Evolutionary conservation across 2,113 vertebrate species (phyloP).

Genomic region (Tautogolabrus adspersus): DNA sequence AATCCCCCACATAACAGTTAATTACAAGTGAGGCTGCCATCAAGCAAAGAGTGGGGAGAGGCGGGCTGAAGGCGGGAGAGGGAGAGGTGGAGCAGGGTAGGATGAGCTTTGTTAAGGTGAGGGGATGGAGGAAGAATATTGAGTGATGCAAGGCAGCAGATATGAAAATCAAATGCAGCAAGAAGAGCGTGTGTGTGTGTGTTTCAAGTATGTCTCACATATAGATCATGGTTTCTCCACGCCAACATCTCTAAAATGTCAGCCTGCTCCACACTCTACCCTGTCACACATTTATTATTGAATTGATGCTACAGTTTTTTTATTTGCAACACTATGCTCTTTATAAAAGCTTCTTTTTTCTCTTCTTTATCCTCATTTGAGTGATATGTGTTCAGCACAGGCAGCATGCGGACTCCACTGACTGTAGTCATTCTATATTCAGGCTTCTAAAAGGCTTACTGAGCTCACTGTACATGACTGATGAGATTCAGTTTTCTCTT

Average conservation of each 20-base stretch:
- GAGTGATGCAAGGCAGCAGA: slow-evolving; percentile 50
- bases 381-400: slow-evolving; percentile 24
- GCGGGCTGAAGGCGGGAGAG: slow-evolving; percentile 59
- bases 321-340: neutral
- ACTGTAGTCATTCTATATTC: slow-evolving; percentile 10
- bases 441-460: slow-evolving; percentile 25
- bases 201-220: slow-evolving; percentile 15
- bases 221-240: neutral
- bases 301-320: slow-evolving; percentile 27
- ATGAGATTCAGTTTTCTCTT: slow-evolving; percentile 37
- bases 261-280: slow-evolving; percentile 9
- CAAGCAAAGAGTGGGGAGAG: slow-evolving; percentile 62
- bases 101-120: slow-evolving; percentile 65
- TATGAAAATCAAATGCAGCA: slow-evolving; percentile 75
- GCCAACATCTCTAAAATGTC: slow-evolving; percentile 42
- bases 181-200: slow-evolving; percentile 23
- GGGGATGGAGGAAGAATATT: slow-evolving; percentile 60
- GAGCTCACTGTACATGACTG: slow-evolving; percentile 28
- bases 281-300: slow-evolving; percentile 43
- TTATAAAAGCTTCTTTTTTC: slow-evolving; percentile 10
- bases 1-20: slow-evolving; percentile 87
- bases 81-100: slow-evolving; percentile 50
- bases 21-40: slow-evolving; percentile 84
- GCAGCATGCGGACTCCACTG: slow-evolving; percentile 5
- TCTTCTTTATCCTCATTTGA: slow-evolving; percentile 11